Conservation (phyloP, 2,113 vertebrate genomes). For the Microcebus ravelobensis region DNA sequence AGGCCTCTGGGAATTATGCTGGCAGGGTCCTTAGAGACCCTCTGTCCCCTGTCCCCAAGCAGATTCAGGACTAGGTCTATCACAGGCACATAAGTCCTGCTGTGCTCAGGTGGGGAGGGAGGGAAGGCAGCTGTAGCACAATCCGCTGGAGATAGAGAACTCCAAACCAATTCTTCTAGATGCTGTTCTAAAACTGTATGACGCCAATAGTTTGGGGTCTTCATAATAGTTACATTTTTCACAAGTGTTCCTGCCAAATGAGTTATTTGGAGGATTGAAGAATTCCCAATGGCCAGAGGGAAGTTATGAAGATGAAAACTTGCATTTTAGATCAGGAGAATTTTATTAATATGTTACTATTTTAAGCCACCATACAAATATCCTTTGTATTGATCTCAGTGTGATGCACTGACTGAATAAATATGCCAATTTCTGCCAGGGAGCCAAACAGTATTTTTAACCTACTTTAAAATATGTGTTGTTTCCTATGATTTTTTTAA, state of each 20-base stretch:
- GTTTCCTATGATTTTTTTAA: constrained; percentile 77
- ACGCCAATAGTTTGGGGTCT: neutral
- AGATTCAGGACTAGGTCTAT: neutral
- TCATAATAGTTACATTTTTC: neutral
- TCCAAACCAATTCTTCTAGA: neutral
- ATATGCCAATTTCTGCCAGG: constrained; percentile 75
- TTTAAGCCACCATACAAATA: constrained; percentile 73
- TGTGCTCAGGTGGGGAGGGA: neutral
- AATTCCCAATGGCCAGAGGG: constrained; percentile 27
- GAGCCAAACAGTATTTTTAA: constrained; percentile 81
- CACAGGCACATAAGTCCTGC: neutral
- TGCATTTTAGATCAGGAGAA: constrained; percentile 49
- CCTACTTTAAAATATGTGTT: constrained; percentile 83
- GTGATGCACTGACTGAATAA: constrained; percentile 74
- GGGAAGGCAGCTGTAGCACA: fast-evolving
- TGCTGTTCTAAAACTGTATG: neutral
- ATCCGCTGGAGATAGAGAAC: neutral
- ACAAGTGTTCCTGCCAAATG: neutral
- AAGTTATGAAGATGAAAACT: constrained; percentile 26
- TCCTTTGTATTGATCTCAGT: constrained; percentile 80
- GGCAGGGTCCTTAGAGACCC: neutral
- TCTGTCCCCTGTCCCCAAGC: neutral
- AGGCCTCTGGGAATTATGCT: neutral
- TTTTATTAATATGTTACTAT: constrained; percentile 75
- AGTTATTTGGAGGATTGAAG: neutral